Percentiles rank a stretch among this genome's conserved stretches.
These are phyloP conservation scores for Carcina quercana DNA, from an alignment of 2,888 invertebrate genomes.

Conservation along the genomic window DNA sequence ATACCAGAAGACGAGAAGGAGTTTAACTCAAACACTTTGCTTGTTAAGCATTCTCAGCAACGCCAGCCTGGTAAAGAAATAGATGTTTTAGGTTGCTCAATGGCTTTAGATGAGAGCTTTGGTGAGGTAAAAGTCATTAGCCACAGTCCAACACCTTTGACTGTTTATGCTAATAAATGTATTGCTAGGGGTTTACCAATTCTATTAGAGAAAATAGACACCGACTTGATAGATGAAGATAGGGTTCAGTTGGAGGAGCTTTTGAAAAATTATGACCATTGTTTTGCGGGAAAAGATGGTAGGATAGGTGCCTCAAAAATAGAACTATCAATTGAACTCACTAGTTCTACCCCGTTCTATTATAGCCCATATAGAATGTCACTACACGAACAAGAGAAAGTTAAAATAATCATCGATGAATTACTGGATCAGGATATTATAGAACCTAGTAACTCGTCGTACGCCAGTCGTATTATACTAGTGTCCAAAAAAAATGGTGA, in stretches of 20 bases:
- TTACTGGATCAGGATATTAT: constrained; percentile 1
- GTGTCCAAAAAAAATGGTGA: constrained; percentile 6
- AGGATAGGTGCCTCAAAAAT: not conserved
- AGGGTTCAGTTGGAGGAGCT: not conserved
- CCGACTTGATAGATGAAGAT: not conserved
- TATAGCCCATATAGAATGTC: constrained; percentile 4
- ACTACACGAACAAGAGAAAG: constrained; percentile 3
- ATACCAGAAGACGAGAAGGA: not conserved
- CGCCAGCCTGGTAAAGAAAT: not conserved
- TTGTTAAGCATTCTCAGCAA: not conserved
- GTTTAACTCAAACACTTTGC: not conserved
- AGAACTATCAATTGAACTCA: constrained; percentile 3
- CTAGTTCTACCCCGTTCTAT: constrained; percentile 3
- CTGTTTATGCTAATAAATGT: not conserved
- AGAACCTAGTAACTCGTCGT: constrained; percentile 8
- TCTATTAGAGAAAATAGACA: not conserved
- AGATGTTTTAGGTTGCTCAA: not conserved
- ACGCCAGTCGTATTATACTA: constrained; percentile 9
- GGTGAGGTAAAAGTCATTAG: not conserved
- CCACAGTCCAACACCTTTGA: not conserved
- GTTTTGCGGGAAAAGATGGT: not conserved
- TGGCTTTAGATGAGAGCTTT: not conserved
- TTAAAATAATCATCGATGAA: constrained; percentile 2
- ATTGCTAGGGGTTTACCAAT: constrained; percentile 1
- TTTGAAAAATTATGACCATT: not conserved